Evolutionary conservation across 2,888 invertebrate species (phyloP).

Genomic region (Plusia festucae): DNA sequence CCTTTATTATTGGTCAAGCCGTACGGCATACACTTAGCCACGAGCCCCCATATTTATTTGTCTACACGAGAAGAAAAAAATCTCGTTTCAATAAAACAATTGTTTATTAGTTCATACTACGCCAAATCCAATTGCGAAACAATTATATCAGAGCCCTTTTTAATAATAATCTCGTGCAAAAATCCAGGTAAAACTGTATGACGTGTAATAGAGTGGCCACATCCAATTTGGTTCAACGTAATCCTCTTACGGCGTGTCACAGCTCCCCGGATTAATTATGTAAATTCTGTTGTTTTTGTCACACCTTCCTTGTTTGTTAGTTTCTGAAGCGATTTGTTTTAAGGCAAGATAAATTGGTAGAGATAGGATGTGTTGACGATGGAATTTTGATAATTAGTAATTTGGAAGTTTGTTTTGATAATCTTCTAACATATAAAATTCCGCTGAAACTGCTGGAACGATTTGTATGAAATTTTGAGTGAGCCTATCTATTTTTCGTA

Average conservation of each 20-base stretch:
- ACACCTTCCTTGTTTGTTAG: slow-evolving; percentile 50
- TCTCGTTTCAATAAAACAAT: too few species aligned
- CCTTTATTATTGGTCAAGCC: too few species aligned
- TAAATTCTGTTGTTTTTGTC: slow-evolving; percentile 76
- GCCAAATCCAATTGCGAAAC: neutral
- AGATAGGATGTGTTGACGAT: neutral
- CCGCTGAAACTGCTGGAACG: too few species aligned
- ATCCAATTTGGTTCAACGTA: slow-evolving; percentile 78
- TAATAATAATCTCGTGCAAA: slow-evolving; percentile 19
- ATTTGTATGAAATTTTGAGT: too few species aligned
- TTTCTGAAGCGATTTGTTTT: slow-evolving; percentile 50
- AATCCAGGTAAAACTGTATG: slow-evolving; percentile 30
- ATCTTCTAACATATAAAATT: too few species aligned
- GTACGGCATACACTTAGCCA: too few species aligned
- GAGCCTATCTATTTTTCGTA: too few species aligned
- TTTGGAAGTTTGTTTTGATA: too few species aligned
- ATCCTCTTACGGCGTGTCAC: slow-evolving; percentile 73
- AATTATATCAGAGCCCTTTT: slow-evolving; percentile 6
- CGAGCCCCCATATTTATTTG: too few species aligned
- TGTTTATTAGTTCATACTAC: too few species aligned
- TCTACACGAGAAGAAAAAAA: too few species aligned
- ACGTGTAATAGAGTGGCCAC: slow-evolving; percentile 60
- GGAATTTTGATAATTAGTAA: slow-evolving; percentile 10
- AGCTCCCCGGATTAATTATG: slow-evolving; percentile 78
- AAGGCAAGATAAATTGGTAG: slow-evolving; percentile 30